phyloP scores from a whole-genome alignment of 2,888 invertebrate genomes.

The Apocheima hispidaria region DNA sequence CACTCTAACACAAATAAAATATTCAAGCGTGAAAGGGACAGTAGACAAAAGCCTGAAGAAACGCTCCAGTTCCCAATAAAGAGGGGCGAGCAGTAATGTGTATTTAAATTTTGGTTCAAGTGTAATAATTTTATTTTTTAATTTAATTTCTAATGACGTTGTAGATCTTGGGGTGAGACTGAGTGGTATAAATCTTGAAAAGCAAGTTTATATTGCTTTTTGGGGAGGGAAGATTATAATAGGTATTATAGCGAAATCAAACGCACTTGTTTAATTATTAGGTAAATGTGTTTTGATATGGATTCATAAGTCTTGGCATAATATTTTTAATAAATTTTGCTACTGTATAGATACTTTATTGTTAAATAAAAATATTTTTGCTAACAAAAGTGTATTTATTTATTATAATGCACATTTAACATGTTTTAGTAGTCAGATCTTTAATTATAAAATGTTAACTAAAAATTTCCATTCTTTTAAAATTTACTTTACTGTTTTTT shows the following conservation, averaged over 20 bases:
- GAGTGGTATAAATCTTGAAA: constrained; percentile 61
- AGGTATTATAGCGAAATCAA: constrained; percentile 10
- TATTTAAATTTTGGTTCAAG: constrained; percentile 85
- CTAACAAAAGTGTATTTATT: too few relatives aligned
- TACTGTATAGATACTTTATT: too few relatives aligned
- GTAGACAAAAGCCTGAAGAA: constrained; percentile 66
- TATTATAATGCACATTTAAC: too few relatives aligned
- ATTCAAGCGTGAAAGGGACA: constrained; percentile 55
- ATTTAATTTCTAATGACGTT: constrained; percentile 82
- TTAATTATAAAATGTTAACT: too few relatives aligned
- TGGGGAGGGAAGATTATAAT: constrained; percentile 22
- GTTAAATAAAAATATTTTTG: too few relatives aligned
- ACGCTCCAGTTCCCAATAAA: constrained; percentile 81
- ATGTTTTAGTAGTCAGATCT: too few relatives aligned
- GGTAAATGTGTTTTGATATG: background rate
- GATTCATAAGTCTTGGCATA: background rate
- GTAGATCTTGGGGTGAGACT: constrained; percentile 70
- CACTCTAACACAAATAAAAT: constrained; percentile 51
- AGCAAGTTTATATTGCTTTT: constrained; percentile 55
- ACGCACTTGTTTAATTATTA: background rate
- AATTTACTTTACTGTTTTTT: too few relatives aligned
- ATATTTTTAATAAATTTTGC: background rate
- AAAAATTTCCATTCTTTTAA: too few relatives aligned
- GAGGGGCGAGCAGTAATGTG: constrained; percentile 82
- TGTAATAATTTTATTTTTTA: constrained; percentile 85